These are phyloP conservation scores for Neosilurus hyrtlii DNA, from an alignment of 2,797 vertebrate genomes.

Conservation along the genomic window DNA sequence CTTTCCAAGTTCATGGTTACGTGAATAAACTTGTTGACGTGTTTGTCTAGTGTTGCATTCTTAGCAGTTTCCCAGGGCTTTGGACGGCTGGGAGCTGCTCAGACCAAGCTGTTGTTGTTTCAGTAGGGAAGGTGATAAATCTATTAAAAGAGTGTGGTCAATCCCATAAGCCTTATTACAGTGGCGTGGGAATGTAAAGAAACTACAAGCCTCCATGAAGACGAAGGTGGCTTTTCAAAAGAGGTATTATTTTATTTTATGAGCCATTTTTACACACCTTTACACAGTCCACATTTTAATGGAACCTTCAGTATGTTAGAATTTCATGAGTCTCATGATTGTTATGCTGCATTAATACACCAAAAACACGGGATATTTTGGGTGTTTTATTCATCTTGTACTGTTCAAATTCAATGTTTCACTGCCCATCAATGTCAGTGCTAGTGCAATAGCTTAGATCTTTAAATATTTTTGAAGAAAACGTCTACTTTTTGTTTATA, in stretches of 20 bases:
- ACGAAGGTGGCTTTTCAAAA: not conserved
- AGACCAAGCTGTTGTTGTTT: no score
- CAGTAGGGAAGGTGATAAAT: constrained; percentile 32
- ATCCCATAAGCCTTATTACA: constrained; percentile 65
- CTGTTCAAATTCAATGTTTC: no score
- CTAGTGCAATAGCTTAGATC: not conserved
- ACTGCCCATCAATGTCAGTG: not conserved
- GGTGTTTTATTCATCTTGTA: not conserved
- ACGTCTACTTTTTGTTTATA: not conserved
- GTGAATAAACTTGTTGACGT: no score
- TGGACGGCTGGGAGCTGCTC: no score
- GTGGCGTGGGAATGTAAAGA: constrained; percentile 12
- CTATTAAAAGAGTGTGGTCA: constrained; percentile 45
- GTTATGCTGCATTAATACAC: not conserved
- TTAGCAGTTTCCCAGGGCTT: no score
- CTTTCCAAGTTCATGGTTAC: no score
- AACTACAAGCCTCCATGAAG: not conserved
- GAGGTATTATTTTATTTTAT: constrained; percentile 24
- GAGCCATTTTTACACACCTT: not conserved
- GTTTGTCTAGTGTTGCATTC: no score
- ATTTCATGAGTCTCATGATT: not conserved
- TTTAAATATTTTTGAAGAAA: not conserved
- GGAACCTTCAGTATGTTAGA: not conserved
- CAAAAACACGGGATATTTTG: not conserved
- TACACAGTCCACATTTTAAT: not conserved